Percentiles rank a stretch among this genome's conserved stretches.
These are phyloP conservation scores for Zoanthus solanderi DNA, from an alignment of 92 coral and sea anemone genomes.

Conservation along the genomic window DNA sequence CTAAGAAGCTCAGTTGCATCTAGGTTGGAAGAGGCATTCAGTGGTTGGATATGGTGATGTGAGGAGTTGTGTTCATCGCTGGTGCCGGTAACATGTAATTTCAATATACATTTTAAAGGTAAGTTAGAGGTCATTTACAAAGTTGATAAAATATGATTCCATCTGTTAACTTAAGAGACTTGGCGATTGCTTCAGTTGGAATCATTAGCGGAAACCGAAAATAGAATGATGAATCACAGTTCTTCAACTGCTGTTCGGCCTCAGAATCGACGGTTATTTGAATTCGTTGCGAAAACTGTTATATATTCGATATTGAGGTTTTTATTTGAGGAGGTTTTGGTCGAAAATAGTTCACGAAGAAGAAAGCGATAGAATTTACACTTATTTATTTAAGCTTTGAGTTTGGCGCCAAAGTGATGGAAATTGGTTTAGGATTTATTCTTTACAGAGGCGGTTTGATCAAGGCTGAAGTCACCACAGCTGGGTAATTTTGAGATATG, in stretches of 20 bases:
- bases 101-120: too few species aligned
- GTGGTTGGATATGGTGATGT: background rate
- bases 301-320: background rate
- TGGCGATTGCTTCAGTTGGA: too few species aligned
- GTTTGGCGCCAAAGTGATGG: slow-evolving; percentile 38
- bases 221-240: background rate
- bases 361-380: background rate
- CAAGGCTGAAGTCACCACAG: background rate
- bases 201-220: background rate
- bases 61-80: background rate
- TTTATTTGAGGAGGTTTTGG: background rate
- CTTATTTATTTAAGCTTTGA: background rate
- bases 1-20: background rate
- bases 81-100: background rate
- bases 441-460: too few species aligned
- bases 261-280: background rate
- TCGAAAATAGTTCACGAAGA: background rate
- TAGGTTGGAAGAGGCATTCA: too few species aligned
- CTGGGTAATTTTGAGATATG: too few species aligned
- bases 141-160: too few species aligned
- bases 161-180: too few species aligned
- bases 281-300: background rate
- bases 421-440: background rate
- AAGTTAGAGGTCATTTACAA: too few species aligned
- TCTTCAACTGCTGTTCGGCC: background rate